Evolutionary conservation across 2,113 vertebrate genomes (phyloP).

Genomic region (Phalacrocorax aristotelis): DNA sequence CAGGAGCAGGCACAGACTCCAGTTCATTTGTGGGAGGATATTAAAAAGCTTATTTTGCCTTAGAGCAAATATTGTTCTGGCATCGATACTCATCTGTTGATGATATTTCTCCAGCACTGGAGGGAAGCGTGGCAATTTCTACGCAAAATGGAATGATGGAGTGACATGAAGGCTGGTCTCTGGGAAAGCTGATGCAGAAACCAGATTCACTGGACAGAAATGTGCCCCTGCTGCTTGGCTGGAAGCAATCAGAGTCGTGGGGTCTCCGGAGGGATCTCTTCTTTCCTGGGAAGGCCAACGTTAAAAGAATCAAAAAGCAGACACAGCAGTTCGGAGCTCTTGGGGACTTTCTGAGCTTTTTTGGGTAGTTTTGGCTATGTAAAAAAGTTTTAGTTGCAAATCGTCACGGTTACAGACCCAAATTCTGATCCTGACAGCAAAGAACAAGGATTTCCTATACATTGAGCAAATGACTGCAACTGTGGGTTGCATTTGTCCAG

Average conservation of each 20-base stretch:
- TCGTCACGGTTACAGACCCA: background rate
- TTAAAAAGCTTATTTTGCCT: background rate
- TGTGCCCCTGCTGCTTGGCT: background rate
- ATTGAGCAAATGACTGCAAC: accelerated
- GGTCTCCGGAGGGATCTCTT: slow-evolving; percentile 2
- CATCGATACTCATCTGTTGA: background rate
- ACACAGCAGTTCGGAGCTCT: background rate
- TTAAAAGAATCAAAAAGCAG: slow-evolving; percentile 8
- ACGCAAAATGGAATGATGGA: background rate
- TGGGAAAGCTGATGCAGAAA: slow-evolving; percentile 32
- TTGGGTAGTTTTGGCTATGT: background rate
- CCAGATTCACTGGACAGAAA: background rate
- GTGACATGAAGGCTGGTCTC: background rate
- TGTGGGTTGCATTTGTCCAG: background rate
- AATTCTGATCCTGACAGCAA: background rate
- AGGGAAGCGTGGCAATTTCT: accelerated
- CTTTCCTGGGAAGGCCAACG: background rate
- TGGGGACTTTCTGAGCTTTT: background rate
- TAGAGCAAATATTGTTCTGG: background rate
- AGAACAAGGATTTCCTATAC: background rate
- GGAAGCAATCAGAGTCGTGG: background rate
- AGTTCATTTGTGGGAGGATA: background rate
- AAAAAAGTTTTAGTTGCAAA: background rate
- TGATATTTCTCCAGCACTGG: background rate
- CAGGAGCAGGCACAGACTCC: background rate